These are phyloP conservation scores for Charaxes varanes DNA, from an alignment of 1,140 invertebrate species.

Conservation along the genomic window DNA sequence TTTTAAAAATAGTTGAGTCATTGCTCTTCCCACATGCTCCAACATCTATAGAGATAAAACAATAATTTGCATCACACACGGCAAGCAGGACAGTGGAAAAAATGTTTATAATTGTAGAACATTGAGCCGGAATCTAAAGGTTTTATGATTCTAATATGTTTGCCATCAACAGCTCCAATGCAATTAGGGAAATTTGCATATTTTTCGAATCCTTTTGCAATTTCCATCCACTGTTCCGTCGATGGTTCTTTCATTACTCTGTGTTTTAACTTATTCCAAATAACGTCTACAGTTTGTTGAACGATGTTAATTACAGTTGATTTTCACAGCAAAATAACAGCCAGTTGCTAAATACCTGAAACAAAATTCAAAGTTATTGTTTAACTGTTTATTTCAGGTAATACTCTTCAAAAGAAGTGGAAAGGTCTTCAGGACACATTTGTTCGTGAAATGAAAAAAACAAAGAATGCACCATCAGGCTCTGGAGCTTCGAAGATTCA, in stretches of 20 bases:
- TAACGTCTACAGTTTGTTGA: conserved; percentile 1
- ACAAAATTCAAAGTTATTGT: conserved; percentile 3
- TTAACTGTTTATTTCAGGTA: conserved; percentile 4
- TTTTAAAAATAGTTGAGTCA: conserved; percentile 13
- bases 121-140: conserved; percentile 8
- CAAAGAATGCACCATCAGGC: conserved; percentile 10
- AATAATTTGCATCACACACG: conserved; percentile 17
- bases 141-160: conserved; percentile 8
- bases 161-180: conserved; percentile 7
- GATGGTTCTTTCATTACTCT: conserved; percentile 1
- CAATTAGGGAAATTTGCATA: conserved; percentile 8
- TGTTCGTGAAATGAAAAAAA: conserved; percentile 10
- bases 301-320: conserved; percentile 5
- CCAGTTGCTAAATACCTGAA: conserved; percentile 10
- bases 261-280: conserved; percentile 1
- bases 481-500: conserved; percentile 8
- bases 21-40: conserved; percentile 14
- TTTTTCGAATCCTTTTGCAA: conserved; percentile 5
- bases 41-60: conserved; percentile 15
- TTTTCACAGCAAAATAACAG: conserved; percentile 10
- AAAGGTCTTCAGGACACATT: conserved; percentile 10
- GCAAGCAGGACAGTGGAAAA: conserved; percentile 11
- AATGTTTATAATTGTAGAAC: conserved; percentile 11
- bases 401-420: conserved; percentile 10
- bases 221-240: conserved; percentile 1